Conservation (phyloP, 2,113 vertebrate species). For the Cyanoderma ruficeps region DNA sequence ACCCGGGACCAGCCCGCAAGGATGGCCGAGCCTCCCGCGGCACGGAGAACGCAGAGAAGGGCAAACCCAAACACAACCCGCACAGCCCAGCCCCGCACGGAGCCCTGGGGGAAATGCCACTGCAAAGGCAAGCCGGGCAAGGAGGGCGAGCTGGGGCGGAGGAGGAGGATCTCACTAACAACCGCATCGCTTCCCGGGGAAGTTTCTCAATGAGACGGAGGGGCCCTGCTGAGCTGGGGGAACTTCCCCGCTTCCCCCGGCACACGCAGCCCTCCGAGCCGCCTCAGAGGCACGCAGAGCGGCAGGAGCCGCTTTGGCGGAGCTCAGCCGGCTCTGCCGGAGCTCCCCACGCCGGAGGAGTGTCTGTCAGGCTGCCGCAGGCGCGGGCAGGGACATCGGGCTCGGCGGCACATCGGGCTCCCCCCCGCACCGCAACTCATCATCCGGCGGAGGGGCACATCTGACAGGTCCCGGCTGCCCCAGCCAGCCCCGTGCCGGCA, state of each 20-base stretch:
- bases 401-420: neutral
- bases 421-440: constrained; percentile 36
- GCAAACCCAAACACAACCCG: neutral
- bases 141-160: neutral
- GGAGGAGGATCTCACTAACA: neutral
- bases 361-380: neutral
- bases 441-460: constrained; percentile 1
- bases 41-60: neutral
- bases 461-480: constrained; percentile 21
- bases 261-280: neutral
- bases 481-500: neutral
- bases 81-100: neutral
- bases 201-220: neutral
- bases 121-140: neutral
- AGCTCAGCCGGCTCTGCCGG: neutral
- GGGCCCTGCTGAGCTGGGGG: neutral
- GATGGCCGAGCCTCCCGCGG: neutral
- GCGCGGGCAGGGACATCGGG: neutral
- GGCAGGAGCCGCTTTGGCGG: neutral
- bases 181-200: neutral
- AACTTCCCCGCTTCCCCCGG: neutral
- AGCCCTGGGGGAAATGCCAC: neutral
- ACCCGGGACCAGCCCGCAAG: neutral
- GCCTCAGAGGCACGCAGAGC: neutral
- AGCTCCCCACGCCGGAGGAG: neutral